Conservation (phyloP, 1,140 invertebrate genomes). For the Tetramorium parvispinum region DNA sequence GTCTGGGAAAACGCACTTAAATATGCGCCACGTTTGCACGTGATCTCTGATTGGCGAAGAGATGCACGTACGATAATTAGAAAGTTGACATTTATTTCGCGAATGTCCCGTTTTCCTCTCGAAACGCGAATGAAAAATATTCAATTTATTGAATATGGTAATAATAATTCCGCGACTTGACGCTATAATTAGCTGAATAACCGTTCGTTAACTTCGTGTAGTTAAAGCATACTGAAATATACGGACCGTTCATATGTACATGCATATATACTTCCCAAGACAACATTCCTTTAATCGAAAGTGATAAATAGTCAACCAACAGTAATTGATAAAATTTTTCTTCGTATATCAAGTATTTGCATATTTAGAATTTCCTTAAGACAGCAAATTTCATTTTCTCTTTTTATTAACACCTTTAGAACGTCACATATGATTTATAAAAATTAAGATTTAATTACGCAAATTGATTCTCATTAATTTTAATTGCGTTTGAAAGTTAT, state of each 20-base stretch:
- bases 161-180: not conserved
- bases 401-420: not conserved
- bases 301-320: slow-evolving; percentile 1
- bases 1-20: slow-evolving; percentile 81
- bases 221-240: not conserved
- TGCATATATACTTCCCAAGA: not conserved
- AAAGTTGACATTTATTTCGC: slow-evolving; percentile 58
- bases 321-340: not conserved
- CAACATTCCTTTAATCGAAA: not conserved
- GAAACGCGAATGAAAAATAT: not conserved
- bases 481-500: not conserved
- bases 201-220: not conserved
- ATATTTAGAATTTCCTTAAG: not conserved
- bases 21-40: slow-evolving; percentile 53
- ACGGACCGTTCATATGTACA: not conserved
- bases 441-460: not conserved
- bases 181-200: not conserved
- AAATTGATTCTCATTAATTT: not conserved
- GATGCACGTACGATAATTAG: slow-evolving; percentile 59
- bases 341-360: not conserved
- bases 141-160: slow-evolving; percentile 12
- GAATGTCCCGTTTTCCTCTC: slow-evolving; percentile 10
- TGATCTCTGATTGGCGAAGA: slow-evolving; percentile 17
- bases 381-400: not conserved
- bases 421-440: not conserved